Base-by-base conservation (phyloP, 2,888 invertebrate species). In the Gerris lacustris region DNA sequence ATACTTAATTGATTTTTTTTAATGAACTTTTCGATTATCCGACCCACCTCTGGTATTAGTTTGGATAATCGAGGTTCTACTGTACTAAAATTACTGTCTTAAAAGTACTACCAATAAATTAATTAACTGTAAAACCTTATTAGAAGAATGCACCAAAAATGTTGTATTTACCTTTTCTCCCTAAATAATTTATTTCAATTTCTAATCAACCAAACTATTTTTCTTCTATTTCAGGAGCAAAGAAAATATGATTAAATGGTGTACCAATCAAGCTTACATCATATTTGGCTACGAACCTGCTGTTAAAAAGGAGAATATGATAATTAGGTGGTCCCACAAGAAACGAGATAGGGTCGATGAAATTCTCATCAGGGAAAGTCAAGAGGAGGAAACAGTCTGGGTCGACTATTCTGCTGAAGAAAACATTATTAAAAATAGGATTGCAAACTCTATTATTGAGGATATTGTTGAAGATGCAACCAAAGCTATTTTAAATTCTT, bases 381-480 rank as follows among this genome's bases (percentile, higher is more conserved):
- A 86, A 75, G 86, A 86, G 69, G 90, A 90, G 76, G 90, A 91
- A 78, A 82, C 84, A 15, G 85, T 86, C 74, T 91, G 91, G 90
- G 86, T 87, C 1, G 87, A 87, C 78, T 90, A 88, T 77, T 87
- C 88, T 78, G 81, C 84, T 67, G 90, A 90, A 77, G 90, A 90
- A 78, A 80, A 85, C 31, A 83, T 86, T 62, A 86, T 91, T 43
- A 88, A 89, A 77, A 84, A 86, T 76, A 82, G 84, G 76, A 78
- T 85, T 18, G 83, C 87, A 0, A 84, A 85, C 73, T 83, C 84
- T 72, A 82, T 88, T 76, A 81, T 87, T 72, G 81, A 84, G 73
- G 80, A 82, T 74, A 78, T 86, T 70, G 76, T 87, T 44, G 78
- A 79, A 15, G 84, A 86, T 74, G 84, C 85, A 44, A 70, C 63